Base-by-base conservation (phyloP, 1,140 invertebrate species). In the Drusus annulatus region DNA sequence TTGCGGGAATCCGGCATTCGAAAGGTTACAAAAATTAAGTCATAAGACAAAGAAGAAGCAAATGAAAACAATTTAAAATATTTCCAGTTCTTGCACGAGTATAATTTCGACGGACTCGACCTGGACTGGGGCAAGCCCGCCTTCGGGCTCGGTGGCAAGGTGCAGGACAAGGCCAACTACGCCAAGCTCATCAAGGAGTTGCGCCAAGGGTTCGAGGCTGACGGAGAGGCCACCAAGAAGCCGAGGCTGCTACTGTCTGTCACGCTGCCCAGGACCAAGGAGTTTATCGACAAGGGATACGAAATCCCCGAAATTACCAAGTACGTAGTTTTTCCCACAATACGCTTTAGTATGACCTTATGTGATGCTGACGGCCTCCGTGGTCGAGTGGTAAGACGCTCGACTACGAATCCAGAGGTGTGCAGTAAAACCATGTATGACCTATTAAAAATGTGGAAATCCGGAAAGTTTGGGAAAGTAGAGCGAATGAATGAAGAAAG, bases 51-150 rank as follows among this genome's bases (percentile, higher is more conserved):
- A 36, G 7, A 2, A 10, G 36, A 0, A 1, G 13, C 7, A 0
- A 45, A 13, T 13, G 10, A 45, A 45, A 45, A 45, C 5, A 10
- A 45, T 13, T 45, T 45, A 5, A 13, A 45, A 45, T 13, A 45
- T 45, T 45, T 54, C 16, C 23, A 73, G 69, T 73, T 73, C 50
- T n/a, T 73, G 16, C 69, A 28, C 25, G 45, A 73, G 16, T 2
- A 73, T 23, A 54, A 54, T 50, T 73, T 73, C 15, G 69, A 73
- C 23, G 69, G 69, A 8, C 23, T 73, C 3, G 69, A 73, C 16
- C 69, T 73, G 19, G 69, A 52, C 13, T 73, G 69, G 69, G 17
- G 23, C 8, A 16, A 52, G 10, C 69, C 69, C 2, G 23, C n/a
- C 6, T 52, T 73, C 19, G 19, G 69, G 17, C 17, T 0, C 0